Evolutionary conservation across 2,797 vertebrate species (phyloP).

Genomic region (Dendrocincla fuliginosa): DNA sequence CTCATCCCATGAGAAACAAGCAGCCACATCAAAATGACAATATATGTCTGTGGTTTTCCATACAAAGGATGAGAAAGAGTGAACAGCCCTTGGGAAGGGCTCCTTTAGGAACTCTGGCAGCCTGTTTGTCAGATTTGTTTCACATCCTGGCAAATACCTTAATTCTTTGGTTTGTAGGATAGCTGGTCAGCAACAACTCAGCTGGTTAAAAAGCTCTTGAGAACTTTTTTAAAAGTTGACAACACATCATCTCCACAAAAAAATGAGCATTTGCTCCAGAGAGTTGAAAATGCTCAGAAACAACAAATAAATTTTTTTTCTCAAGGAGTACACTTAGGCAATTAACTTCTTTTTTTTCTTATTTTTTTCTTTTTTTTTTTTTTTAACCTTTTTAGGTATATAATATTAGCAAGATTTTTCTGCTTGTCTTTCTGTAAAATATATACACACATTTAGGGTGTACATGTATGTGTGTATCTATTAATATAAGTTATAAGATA

Average conservation of each 20-base stretch:
- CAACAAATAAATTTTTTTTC: not conserved
- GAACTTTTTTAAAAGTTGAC: not conserved
- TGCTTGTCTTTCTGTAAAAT: not conserved
- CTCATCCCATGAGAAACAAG: not conserved
- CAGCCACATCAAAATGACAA: accelerated
- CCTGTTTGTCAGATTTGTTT: not conserved
- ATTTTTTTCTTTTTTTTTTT: too few relatives aligned
- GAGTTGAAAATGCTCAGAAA: not conserved
- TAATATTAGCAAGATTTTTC: not conserved
- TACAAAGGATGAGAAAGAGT: not conserved
- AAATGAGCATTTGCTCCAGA: not conserved
- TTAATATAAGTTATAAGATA: not conserved
- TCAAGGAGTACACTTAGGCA: not conserved
- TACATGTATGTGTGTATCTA: not conserved
- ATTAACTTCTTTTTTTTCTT: not conserved
- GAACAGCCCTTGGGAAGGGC: not conserved
- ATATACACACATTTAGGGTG: not conserved
- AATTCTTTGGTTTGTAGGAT: not conserved
- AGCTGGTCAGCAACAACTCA: not conserved
- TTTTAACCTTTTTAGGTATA: not conserved
- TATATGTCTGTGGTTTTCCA: not conserved
- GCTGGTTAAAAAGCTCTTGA: not conserved
- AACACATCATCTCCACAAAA: not conserved
- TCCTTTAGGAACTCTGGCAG: not conserved
- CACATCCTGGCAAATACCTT: not conserved